Evolutionary conservation across 2,888 invertebrate genomes (phyloP).

Genomic region (Antheraea yamamai): DNA sequence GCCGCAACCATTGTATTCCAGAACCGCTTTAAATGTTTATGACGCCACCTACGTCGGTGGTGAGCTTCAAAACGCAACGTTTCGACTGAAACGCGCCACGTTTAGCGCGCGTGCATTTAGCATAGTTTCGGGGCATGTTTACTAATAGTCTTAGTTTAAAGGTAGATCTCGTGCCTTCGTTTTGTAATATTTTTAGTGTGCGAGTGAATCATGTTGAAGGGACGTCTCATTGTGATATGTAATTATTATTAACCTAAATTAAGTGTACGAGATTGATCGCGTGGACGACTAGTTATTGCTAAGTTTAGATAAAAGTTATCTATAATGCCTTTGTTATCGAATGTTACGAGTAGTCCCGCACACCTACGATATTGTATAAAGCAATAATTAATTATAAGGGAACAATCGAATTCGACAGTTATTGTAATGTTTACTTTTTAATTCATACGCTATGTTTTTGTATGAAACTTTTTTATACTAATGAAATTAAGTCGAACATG

Average conservation of each 20-base stretch:
- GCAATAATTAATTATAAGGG: slow-evolving; percentile 76
- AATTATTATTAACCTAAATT: slow-evolving; percentile 81
- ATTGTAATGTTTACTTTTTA: slow-evolving; percentile 64
- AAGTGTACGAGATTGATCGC: slow-evolving; percentile 74
- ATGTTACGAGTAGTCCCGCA: slow-evolving; percentile 51
- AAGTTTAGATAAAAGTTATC: slow-evolving; percentile 62
- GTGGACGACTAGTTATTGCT: slow-evolving; percentile 68
- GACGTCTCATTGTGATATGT: slow-evolving; percentile 82
- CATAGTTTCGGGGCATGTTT: slow-evolving; percentile 68
- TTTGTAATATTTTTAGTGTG: slow-evolving; percentile 72
- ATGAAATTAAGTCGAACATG: slow-evolving; percentile 71
- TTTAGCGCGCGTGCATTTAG: slow-evolving; percentile 70
- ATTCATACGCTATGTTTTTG: slow-evolving; percentile 41
- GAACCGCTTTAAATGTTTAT: slow-evolving; percentile 66
- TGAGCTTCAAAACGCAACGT: slow-evolving; percentile 48
- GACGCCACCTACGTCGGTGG: slow-evolving; percentile 47
- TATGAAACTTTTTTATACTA: slow-evolving; percentile 70
- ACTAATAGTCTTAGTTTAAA: slow-evolving; percentile 72
- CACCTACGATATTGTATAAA: slow-evolving; percentile 74
- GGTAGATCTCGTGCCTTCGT: slow-evolving; percentile 81
- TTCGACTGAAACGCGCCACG: slow-evolving; percentile 67
- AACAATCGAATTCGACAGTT: slow-evolving; percentile 72
- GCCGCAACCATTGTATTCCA: slow-evolving; percentile 74
- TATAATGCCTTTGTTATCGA: slow-evolving; percentile 67
- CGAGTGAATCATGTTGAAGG: slow-evolving; percentile 73